A percentile compares a stretch with the other conserved stretches of the same genome.
phyloP scores from a whole-genome alignment of 2,797 vertebrate genomes.

The Remorina albescens region DNA sequence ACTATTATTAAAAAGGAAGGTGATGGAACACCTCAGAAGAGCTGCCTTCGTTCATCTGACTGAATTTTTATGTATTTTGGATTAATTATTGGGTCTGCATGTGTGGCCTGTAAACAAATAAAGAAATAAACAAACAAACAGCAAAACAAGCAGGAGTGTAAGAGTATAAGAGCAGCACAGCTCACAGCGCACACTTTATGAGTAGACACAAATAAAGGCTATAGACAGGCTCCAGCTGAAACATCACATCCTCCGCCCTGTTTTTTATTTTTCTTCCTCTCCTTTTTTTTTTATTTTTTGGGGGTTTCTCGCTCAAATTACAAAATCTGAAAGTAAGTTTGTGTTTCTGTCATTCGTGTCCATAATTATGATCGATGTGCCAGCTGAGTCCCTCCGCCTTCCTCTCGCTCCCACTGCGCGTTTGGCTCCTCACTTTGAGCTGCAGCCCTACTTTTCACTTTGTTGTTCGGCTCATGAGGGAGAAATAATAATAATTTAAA shows the following conservation, averaged over 20 bases:
- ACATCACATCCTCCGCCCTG: constrained; percentile 9
- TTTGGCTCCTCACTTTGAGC: constrained; percentile 49
- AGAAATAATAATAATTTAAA: too few species aligned
- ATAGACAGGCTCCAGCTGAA: constrained; percentile 16
- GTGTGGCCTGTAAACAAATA: constrained; percentile 6
- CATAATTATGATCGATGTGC: constrained; percentile 16
- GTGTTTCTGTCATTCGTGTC: constrained; percentile 50
- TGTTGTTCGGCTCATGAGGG: constrained; percentile 1
- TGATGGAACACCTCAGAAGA: too few species aligned
- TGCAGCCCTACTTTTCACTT: constrained; percentile 53
- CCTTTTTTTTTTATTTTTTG: too few species aligned
- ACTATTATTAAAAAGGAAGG: accelerated
- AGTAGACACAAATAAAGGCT: constrained; percentile 2
- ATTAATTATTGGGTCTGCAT: neutral
- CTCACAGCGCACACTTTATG: neutral
- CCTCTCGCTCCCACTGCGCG: constrained; percentile 10
- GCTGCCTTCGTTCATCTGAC: neutral
- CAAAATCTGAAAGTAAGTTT: constrained; percentile 57
- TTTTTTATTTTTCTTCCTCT: too few species aligned
- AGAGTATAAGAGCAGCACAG: neutral
- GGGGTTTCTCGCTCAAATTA: neutral
- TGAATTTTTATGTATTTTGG: neutral
- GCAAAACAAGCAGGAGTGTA: constrained; percentile 28
- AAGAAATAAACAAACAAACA: constrained; percentile 17
- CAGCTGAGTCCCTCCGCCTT: constrained; percentile 22